Evolutionary conservation across 2,888 invertebrate genomes (phyloP), one percentile per base, ranked within the genome.

Genomic region (Calephelis perditalis): DNA sequence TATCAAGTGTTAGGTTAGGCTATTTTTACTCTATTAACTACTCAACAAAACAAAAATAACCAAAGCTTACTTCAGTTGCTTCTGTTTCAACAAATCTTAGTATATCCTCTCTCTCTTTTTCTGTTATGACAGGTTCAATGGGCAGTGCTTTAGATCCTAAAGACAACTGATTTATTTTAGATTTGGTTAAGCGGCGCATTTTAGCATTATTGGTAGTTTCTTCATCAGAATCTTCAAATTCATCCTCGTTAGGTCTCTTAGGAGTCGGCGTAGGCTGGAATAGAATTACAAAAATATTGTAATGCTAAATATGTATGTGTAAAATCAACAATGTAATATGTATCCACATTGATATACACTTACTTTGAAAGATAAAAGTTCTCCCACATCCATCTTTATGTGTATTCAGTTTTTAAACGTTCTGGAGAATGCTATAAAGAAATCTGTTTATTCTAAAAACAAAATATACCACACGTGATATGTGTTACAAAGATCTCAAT

Each of bases 81-180:
- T 96, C 96, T 59, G 93, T 95, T 79, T 97, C 96, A 5, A 97
- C 96, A 85, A 95, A 95, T 86, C 94, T 94, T 5, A 96, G 82
- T 68, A 97, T 96, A 74, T 96, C 95, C 70, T 95, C 93, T 69
- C 95, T 93, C 79, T 96, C 96, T 74, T 95, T 94, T 62, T 94
- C 94, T 0, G 94, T 92, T 37, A 94, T 86, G 60, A 91, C 81
- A 5, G 93, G 92, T 73, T 95, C 94, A 66, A 92, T 92, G 0
- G 92, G 86, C 3, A 93, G 79, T 62, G 74, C 90, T 64, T 82
- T 92, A 73, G 83, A 92, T 2, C 68, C 80, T 10, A 62, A 90
- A 47, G 78, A 58, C 9, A 72, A 63, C 55, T 75, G 71, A 37
- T 85, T 90, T n/a, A 87, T 89, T 67, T 86, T 91, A 10, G 89